Base-by-base conservation (phyloP, 2,888 invertebrate genomes). In the Dryococelus australis region DNA sequence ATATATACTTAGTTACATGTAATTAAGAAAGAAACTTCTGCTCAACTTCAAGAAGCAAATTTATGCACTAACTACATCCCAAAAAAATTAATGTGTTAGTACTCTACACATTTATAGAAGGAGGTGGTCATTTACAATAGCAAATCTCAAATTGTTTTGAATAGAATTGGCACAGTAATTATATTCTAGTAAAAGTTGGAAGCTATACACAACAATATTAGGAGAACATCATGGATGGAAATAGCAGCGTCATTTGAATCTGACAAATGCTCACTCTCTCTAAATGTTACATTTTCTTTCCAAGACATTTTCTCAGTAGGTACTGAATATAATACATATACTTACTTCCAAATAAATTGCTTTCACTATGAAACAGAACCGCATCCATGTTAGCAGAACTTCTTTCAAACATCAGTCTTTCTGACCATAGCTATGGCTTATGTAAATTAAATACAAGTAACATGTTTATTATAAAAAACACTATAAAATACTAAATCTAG, bases 101-200 rank as follows among this genome's bases (percentile, higher is more conserved):
- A 35, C 35, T 47, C 47, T 65, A 65, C n/a, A 12, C 16, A n/a
- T 65, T 65, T 65, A n/a, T 20, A 51, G 65, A 24, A 16, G n/a
- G 24, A 65, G 65, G 65, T n/a, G 65, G 65, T 65, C 65, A 65
- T n/a, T 65, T 65, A n/a, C 65, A 65, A 65, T 8, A 65, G 65
- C 65, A 83, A 80, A 80, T 28, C 20, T 83, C 43, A 43, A 83
- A 83, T 35, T 83, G 16, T 83, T 83, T n/a, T 35, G 10, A 35
- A 83, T 83, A 10, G 35, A 83, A 83, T 83, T 83, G 83, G 83
- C 83, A 83, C 83, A 83, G 83, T 83, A 83, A 83, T 83, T 83
- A 83, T 28, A 43, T 13, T 83, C 65, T 65, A 65, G n/a, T 65
- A 20, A 65, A 65, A 65, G 20, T 65, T 65, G 65, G 65, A 65